Evolutionary conservation across 92 coral and sea anemone species (phyloP).

Genomic region (Parazoanthus darwini): DNA sequence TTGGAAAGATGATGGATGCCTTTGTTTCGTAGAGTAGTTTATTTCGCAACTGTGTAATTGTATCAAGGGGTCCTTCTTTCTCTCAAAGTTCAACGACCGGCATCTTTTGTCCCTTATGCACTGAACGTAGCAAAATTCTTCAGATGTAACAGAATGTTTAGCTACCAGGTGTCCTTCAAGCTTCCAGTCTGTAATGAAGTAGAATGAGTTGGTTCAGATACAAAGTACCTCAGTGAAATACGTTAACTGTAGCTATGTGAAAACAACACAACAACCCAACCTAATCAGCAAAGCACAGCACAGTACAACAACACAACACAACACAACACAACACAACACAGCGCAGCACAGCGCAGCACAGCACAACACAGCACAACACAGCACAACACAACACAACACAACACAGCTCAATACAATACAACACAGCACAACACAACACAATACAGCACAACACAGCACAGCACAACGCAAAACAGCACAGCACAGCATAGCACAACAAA

Average conservation of each 20-base stretch:
- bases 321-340: neutral
- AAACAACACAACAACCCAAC: neutral
- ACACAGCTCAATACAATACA: no score
- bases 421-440: no score
- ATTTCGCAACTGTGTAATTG: neutral
- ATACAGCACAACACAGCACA: no score
- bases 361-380: no score
- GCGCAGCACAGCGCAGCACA: no score
- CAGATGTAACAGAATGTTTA: neutral
- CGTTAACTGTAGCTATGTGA: no score
- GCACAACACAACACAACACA: no score
- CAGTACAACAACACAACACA: neutral
- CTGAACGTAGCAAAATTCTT: neutral
- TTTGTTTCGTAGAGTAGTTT: neutral
- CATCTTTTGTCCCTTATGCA: neutral
- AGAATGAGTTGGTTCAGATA: neutral
- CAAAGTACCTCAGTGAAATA: no score
- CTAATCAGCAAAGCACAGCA: no score
- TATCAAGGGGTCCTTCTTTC: neutral
- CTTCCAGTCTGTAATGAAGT: neutral
- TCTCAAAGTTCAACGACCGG: neutral
- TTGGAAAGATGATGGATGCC: neutral
- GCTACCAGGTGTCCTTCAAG: neutral
- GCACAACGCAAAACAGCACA: no score
- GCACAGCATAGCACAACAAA: no score